These are phyloP conservation scores for Scaptomyza parva DNA, from an alignment of 2,888 invertebrate genomes.

Conservation along the genomic window DNA sequence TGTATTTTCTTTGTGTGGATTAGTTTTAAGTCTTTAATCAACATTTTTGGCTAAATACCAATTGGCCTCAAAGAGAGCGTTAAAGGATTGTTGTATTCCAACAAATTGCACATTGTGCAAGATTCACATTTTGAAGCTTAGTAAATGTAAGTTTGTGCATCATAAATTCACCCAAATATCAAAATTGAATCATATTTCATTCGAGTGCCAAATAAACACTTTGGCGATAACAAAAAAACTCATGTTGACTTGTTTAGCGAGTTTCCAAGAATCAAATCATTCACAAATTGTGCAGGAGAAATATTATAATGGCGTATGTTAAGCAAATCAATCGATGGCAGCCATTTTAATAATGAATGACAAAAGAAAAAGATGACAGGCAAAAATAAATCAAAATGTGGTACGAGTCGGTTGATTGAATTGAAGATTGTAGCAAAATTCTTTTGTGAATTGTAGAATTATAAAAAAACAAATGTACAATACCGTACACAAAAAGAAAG, in stretches of 20 bases:
- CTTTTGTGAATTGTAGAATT: neutral
- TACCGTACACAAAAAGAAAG: too few relatives aligned
- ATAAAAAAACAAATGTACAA: too few relatives aligned
- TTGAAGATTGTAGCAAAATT: neutral
- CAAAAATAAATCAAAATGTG: neutral
- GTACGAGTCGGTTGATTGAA: neutral
- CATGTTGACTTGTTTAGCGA: neutral
- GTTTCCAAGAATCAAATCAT: neutral
- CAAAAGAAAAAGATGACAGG: neutral
- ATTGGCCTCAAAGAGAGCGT: neutral
- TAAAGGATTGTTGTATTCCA: neutral
- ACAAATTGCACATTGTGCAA: constrained; percentile 3
- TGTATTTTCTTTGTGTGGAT: constrained; percentile 32
- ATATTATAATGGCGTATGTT: neutral
- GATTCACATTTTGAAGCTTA: neutral
- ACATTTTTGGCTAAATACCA: constrained; percentile 32
- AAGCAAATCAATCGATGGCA: constrained; percentile 1
- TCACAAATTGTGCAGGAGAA: neutral
- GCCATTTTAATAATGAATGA: constrained; percentile 2
- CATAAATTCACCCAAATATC: neutral
- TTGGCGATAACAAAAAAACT: neutral
- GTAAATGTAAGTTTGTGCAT: neutral
- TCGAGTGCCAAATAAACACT: neutral
- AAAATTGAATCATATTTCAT: neutral
- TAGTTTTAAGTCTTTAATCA: constrained; percentile 63